These are phyloP conservation scores for Loxodonta africana DNA, from an alignment of 2,113 vertebrate species.

Conservation along the genomic window DNA sequence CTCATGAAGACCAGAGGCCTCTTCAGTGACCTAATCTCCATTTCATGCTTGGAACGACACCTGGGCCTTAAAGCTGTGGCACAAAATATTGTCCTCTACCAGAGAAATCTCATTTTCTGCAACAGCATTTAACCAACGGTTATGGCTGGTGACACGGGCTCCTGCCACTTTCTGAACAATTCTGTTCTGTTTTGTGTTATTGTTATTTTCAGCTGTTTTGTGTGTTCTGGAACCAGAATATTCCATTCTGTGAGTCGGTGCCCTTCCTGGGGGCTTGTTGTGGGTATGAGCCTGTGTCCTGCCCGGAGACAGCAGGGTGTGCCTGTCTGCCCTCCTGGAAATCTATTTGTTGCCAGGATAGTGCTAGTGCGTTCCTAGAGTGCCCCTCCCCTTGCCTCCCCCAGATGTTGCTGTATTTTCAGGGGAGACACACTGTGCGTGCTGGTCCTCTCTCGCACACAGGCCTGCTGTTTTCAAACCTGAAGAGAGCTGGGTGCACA, in stretches of 20 bases:
- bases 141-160: accelerated
- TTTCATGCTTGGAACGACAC: not conserved
- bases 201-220: no score
- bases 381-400: no score
- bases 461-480: not conserved
- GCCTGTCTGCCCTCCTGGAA: not conserved
- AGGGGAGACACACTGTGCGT: not conserved
- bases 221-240: not conserved
- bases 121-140: accelerated
- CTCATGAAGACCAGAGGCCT: not conserved
- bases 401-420: not conserved
- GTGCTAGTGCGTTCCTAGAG: accelerated
- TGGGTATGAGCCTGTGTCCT: accelerated
- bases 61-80: not conserved
- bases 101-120: not conserved
- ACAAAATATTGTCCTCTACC: not conserved
- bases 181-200: accelerated
- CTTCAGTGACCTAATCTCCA: not conserved
- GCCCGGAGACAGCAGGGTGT: not conserved
- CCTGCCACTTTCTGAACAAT: accelerated
- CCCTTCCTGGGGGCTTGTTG: accelerated
- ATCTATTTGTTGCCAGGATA: not conserved
- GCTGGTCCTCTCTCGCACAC: no score
- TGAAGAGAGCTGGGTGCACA: not conserved
- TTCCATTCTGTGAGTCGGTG: accelerated